Evolutionary conservation across 2,888 invertebrate genomes (phyloP).

Genomic region (Hofmannophila pseudospretella): DNA sequence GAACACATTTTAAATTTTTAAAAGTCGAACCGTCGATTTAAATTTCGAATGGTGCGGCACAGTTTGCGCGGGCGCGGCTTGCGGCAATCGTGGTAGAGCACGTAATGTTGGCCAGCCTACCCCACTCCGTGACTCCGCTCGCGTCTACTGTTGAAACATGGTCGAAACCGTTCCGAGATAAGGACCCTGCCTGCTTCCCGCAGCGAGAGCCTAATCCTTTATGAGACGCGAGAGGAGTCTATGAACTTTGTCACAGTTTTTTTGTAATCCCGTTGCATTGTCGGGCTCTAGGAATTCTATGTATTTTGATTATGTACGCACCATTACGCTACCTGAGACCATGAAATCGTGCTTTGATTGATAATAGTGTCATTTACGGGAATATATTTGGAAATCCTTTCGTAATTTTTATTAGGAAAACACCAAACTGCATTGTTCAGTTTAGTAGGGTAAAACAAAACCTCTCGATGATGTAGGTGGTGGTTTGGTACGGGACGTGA

Average conservation of each 20-base stretch:
- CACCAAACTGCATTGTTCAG: no score
- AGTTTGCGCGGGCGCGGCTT: slow-evolving; percentile 53
- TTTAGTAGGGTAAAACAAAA: slow-evolving; percentile 13
- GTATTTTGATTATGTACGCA: slow-evolving; percentile 27
- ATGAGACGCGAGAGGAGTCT: slow-evolving; percentile 39
- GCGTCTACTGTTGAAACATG: slow-evolving; percentile 43
- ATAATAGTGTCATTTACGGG: neutral
- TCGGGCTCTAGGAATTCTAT: slow-evolving; percentile 31
- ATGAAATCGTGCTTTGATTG: neutral
- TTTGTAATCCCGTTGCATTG: slow-evolving; percentile 33
- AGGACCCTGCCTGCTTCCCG: slow-evolving; percentile 59
- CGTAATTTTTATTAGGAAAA: no score
- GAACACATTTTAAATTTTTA: slow-evolving; percentile 58
- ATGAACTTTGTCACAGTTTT: slow-evolving; percentile 54
- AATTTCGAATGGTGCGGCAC: neutral
- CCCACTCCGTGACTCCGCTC: slow-evolving; percentile 43
- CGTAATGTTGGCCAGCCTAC: slow-evolving; percentile 40
- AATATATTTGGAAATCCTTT: no score
- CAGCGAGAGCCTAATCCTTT: slow-evolving; percentile 60
- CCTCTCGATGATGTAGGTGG: neutral
- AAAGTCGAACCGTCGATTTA: slow-evolving; percentile 32
- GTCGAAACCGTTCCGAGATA: slow-evolving; percentile 8
- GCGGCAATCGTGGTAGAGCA: slow-evolving; percentile 48
- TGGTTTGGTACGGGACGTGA: slow-evolving; percentile 36
- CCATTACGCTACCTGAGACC: slow-evolving; percentile 24